Percentiles rank a stretch among this genome's conserved stretches.
Evolutionary conservation across 2,113 vertebrate species (phyloP).

Genomic region (Oreotrochilus melanogaster): DNA sequence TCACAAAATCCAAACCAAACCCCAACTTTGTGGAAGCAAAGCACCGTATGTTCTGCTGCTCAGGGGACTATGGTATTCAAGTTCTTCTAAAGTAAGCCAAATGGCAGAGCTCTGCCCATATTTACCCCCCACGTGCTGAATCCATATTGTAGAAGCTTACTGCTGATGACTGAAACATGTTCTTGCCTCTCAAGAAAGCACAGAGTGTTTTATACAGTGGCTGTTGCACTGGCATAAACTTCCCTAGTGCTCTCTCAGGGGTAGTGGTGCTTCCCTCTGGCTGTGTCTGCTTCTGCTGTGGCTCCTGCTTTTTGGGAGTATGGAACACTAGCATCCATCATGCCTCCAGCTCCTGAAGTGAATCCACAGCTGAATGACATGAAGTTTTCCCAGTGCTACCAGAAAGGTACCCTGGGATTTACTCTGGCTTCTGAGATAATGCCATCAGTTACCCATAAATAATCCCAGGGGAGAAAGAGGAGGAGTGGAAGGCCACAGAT

Average conservation of each 20-base stretch:
- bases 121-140: not conserved
- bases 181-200: not conserved
- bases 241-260: not conserved
- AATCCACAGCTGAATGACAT: constrained; percentile 30
- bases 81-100: not conserved
- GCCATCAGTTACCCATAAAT: constrained; percentile 69
- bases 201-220: not conserved
- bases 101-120: not conserved
- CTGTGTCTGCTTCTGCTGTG: not conserved
- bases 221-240: not conserved
- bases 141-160: rapidly evolving
- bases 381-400: constrained; percentile 31
- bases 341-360: not conserved
- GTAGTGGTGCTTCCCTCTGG: not conserved
- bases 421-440: constrained; percentile 55
- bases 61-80: rapidly evolving
- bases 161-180: rapidly evolving
- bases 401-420: constrained; percentile 49
- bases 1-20: not conserved
- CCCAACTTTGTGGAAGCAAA: not conserved
- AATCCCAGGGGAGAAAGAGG: constrained; percentile 52
- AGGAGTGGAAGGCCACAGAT: constrained; percentile 67
- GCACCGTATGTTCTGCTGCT: not conserved
- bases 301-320: not conserved
- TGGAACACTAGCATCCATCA: not conserved